phyloP scores from a whole-genome alignment of 2,888 invertebrate genomes.

The Zaprionus obscuricornis region DNA sequence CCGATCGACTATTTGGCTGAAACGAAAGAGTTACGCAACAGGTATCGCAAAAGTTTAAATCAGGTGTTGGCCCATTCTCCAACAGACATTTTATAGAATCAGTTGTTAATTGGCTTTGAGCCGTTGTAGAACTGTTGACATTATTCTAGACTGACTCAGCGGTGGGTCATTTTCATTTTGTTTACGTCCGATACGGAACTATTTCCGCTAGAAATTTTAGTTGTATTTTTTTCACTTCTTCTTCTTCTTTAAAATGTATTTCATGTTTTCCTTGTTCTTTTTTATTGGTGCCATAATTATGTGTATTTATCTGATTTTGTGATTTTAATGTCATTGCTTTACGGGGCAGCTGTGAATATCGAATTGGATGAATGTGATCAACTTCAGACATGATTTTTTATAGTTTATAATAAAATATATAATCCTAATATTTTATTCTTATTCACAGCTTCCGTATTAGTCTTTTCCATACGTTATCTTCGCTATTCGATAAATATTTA shows the following conservation, averaged over 20 bases:
- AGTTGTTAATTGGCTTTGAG: conserved; percentile 49
- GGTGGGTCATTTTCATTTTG: not conserved
- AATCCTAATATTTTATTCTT: not conserved
- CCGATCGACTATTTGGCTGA: too few relatives aligned
- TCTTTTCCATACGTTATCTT: not conserved
- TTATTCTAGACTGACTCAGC: conserved; percentile 12
- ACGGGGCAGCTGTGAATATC: conserved; percentile 11
- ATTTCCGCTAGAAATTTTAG: conserved; percentile 18
- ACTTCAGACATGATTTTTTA: conserved; percentile 14
- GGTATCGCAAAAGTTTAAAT: conserved; percentile 6
- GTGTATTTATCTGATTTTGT: conserved; percentile 30
- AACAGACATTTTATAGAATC: conserved; percentile 31
- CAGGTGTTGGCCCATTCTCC: conserved; percentile 5
- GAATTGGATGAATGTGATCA: conserved; percentile 17
- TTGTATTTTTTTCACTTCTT: conserved; percentile 13
- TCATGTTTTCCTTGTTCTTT: conserved; percentile 13
- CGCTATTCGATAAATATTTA: conserved; percentile 18
- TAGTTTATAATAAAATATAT: conserved; percentile 12
- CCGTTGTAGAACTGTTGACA: conserved; percentile 32
- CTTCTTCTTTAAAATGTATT: not conserved
- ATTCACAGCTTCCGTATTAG: conserved; percentile 35
- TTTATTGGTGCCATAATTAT: conserved; percentile 9
- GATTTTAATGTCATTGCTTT: conserved; percentile 9
- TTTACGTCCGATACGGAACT: conserved; percentile 36
- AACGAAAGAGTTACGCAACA: conserved; percentile 37